Evolutionary conservation across 2,888 invertebrate genomes (phyloP).

Genomic region (Camponotus fellah): DNA sequence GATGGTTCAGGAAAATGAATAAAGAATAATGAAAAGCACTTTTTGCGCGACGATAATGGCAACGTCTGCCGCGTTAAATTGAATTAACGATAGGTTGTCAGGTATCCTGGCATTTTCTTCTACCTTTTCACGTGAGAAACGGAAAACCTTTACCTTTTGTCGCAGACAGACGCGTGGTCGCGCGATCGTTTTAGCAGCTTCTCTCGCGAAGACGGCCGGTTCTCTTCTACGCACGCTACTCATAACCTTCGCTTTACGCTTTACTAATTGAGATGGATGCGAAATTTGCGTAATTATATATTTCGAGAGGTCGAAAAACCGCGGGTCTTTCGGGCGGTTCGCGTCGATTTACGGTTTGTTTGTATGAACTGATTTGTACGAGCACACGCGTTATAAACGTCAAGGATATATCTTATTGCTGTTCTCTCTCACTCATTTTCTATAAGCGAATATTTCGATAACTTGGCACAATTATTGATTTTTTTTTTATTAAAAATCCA

Average conservation of each 20-base stretch:
- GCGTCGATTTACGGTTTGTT: slow-evolving; percentile 25
- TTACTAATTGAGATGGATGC: slow-evolving; percentile 45
- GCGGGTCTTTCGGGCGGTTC: slow-evolving; percentile 37
- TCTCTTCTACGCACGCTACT: slow-evolving; percentile 22
- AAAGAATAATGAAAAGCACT: neutral
- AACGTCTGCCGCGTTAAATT: slow-evolving; percentile 15
- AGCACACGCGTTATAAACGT: slow-evolving; percentile 7
- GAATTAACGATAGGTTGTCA: slow-evolving; percentile 51
- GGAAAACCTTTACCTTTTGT: slow-evolving; percentile 61
- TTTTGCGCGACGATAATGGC: slow-evolving; percentile 6
- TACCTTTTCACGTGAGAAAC: slow-evolving; percentile 58
- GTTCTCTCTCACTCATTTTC: neutral
- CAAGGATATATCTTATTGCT: neutral
- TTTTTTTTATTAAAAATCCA: neutral
- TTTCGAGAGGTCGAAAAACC: slow-evolving; percentile 39
- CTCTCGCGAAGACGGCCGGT: slow-evolving; percentile 22
- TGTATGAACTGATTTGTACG: neutral
- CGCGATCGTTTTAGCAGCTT: slow-evolving; percentile 1
- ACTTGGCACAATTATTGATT: neutral
- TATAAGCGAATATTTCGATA: neutral
- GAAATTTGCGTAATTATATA: slow-evolving; percentile 52
- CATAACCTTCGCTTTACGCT: slow-evolving; percentile 1
- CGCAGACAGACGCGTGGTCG: slow-evolving; percentile 34
- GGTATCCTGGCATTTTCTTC: slow-evolving; percentile 39
- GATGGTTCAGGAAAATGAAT: neutral